A percentile compares a stretch with the other conserved stretches of the same genome.
These are phyloP conservation scores for Periophthalmus modestus DNA, from an alignment of 2,113 vertebrate genomes.

Conservation along the genomic window DNA sequence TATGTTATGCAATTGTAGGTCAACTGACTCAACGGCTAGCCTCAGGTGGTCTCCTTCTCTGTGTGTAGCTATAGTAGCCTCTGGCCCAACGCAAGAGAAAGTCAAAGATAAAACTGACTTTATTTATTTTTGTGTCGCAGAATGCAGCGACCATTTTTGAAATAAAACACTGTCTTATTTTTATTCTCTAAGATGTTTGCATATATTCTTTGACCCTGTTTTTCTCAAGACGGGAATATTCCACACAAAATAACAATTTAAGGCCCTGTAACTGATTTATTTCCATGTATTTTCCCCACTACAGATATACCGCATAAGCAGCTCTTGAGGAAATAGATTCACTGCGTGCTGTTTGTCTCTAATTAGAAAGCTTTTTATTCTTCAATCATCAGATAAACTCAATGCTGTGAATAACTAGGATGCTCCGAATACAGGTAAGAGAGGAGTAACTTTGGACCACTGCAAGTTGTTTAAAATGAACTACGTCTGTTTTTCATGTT, in stretches of 20 bases:
- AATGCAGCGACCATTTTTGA: slow-evolving; percentile 19
- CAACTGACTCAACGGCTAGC: slow-evolving; percentile 5
- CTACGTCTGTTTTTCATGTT: too few species aligned
- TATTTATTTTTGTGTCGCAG: slow-evolving; percentile 21
- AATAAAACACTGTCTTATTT: slow-evolving; percentile 10
- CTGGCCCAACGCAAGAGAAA: slow-evolving; percentile 3
- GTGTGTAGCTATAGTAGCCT: background rate
- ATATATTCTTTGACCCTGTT: slow-evolving; percentile 8
- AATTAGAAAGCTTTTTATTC: too few species aligned
- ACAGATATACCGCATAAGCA: too few species aligned
- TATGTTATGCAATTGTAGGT: slow-evolving; percentile 32
- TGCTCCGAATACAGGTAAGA: too few species aligned
- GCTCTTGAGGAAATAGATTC: too few species aligned
- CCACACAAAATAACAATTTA: slow-evolving; percentile 9
- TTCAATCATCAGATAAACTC: too few species aligned
- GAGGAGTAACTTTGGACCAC: too few species aligned
- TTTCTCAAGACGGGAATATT: background rate
- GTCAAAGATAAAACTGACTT: slow-evolving; percentile 13
- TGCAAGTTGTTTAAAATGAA: too few species aligned
- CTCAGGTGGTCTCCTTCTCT: slow-evolving; percentile 23
- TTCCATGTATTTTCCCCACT: too few species aligned
- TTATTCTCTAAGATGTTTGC: slow-evolving; percentile 14
- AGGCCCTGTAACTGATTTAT: too few species aligned
- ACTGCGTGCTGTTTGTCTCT: too few species aligned
- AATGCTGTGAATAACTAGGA: too few species aligned